Base-by-base conservation (phyloP, 2,888 invertebrate genomes). In the Cylindroiulus punctatus region DNA sequence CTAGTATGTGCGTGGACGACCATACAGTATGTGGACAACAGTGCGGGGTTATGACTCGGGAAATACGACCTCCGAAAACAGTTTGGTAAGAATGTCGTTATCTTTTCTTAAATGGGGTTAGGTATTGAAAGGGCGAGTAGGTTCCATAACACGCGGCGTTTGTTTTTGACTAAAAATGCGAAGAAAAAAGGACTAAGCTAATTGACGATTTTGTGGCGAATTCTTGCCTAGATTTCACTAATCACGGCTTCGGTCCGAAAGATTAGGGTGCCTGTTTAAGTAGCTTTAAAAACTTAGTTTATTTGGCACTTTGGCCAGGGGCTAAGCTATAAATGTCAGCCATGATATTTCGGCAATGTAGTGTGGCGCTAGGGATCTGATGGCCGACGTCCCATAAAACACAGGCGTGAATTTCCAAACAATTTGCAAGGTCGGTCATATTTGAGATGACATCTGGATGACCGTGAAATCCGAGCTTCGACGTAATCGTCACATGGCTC, bases 251-350 rank as follows among this genome's bases (percentile, higher is more conserved):
- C 14, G 19, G 19, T 14, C 52, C 52, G 52, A 52, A 52, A 52
- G 52, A 52, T 52, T 52, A 52, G 52, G 52, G 52, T 19, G 52
- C 52, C 19, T 52, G 14, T 52, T 52, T 52, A 52, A 52, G 52
- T 52, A 52, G 52, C 52, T 8, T 2, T 52, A 52, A 52, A 52
- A 52, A n/a, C n/a, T 17, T 52, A 52, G 52, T 52, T 52, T 52
- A 52, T 52, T 52, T 52, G 52, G 52, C 17, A 52, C 52, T 52
- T 52, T 17, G 52, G 52, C 52, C 52, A 52, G 52, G 12, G 52
- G 52, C 52, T 52, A 52, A 52, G 52, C 52, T 52, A 52, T 52
- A 52, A 52, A 52, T 52, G 52, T 52, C 52, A 52, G 52, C 52
- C 17, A 52, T 52, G 14, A 52, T 52, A 52, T 52, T 52, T 52